Conservation (phyloP, 2,113 vertebrate genomes). For the Amphiprion percula region DNA sequence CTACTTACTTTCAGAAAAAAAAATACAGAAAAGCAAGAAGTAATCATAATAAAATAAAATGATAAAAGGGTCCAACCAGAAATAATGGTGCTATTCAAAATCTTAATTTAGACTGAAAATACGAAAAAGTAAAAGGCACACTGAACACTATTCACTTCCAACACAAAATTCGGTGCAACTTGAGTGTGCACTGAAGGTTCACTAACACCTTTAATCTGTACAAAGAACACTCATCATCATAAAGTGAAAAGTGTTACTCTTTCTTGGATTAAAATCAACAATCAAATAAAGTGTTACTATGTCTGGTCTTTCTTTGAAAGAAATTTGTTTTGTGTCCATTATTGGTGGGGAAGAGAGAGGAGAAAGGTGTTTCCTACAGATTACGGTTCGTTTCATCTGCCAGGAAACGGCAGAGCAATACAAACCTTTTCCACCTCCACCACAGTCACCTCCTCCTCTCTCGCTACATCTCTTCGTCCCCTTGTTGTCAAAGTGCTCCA, state of each 20-base stretch:
- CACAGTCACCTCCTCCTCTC: conserved; percentile 50
- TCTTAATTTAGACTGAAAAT: conserved; percentile 71
- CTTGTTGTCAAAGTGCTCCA: conserved; percentile 81
- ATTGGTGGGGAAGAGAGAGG: conserved; percentile 63
- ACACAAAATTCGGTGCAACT: conserved; percentile 79
- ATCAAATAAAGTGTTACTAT: conserved; percentile 59
- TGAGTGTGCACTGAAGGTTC: conserved; percentile 77
- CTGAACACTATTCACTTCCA: conserved; percentile 88
- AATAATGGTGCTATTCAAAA: conserved; percentile 59
- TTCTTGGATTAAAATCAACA: conserved; percentile 62
- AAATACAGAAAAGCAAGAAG: conserved; percentile 54
- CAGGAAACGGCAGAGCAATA: conserved; percentile 47
- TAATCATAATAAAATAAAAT: conserved; percentile 71
- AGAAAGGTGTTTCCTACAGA: conserved; percentile 70
- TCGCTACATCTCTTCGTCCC: conserved; percentile 68
- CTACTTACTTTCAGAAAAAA: conserved; percentile 82
- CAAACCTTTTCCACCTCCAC: conserved; percentile 48
- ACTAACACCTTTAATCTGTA: conserved; percentile 88
- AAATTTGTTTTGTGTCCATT: conserved; percentile 65
- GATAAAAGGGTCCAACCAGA: conserved; percentile 54
- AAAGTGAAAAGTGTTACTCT: conserved; percentile 43
- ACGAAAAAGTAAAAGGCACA: conserved; percentile 89
- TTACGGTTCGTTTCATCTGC: conserved; percentile 53
- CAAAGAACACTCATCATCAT: conserved; percentile 81
- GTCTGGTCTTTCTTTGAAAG: conserved; percentile 74